Percentiles rank a stretch among this genome's conserved stretches.
These are phyloP conservation scores for Centropus unirufus DNA, from an alignment of 2,113 vertebrate genomes.

Conservation along the genomic window DNA sequence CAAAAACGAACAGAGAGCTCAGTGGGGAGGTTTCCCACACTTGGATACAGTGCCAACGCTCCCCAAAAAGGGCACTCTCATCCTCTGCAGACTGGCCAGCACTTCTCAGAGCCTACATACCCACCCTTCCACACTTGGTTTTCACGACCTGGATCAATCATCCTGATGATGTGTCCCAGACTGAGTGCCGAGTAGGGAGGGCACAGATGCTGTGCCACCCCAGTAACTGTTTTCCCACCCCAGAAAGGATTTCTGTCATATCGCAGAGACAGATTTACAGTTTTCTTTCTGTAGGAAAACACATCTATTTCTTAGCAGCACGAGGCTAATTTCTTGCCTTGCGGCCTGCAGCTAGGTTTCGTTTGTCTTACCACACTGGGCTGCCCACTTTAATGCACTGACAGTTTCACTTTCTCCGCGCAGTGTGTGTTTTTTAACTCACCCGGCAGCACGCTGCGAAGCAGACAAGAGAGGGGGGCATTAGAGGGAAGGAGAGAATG, in stretches of 20 bases:
- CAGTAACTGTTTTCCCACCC: neutral
- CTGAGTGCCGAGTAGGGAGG: neutral
- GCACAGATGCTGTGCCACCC: neutral
- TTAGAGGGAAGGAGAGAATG: neutral
- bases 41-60: accelerated
- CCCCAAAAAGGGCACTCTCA: neutral
- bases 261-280: neutral
- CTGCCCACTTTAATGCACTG: neutral
- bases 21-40: neutral
- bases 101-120: neutral
- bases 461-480: neutral
- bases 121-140: neutral
- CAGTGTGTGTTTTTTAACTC: conserved; percentile 7
- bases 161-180: neutral
- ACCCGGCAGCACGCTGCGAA: neutral
- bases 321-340: neutral
- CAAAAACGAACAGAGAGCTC: neutral
- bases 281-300: neutral
- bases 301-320: conserved; percentile 14
- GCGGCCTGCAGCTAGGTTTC: conserved; percentile 3
- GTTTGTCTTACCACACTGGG: neutral
- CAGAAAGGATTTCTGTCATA: neutral
- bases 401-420: conserved; percentile 31
- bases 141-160: neutral
- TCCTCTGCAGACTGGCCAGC: neutral